Evolutionary conservation across 2,113 vertebrate genomes (phyloP), one percentile per base, ranked within the genome.

Genomic region (Semnopithecus entellus): DNA sequence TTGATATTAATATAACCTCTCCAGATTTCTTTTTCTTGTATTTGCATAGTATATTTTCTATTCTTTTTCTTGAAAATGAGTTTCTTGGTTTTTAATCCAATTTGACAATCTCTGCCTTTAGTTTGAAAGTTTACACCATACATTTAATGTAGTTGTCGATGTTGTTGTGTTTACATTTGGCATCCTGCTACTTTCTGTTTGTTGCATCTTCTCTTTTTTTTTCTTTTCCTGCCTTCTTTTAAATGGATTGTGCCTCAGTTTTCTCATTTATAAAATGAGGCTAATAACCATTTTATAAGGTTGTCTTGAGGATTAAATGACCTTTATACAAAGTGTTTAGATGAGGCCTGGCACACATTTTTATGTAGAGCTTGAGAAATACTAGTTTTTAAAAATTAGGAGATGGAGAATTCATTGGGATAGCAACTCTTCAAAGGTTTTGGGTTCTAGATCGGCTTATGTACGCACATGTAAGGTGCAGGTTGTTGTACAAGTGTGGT

Each of bases 251-350:
- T 83, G 32, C 52, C 23, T 87, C 61, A 79, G 45, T 91, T 90
- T 93, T 78, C 35, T 88, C 22, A 78, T 64, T 92, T n/a, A 61
- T 78, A 83, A 95, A 91, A 66, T 73, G 43, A 80, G 52, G 52
- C 82, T 75, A 90, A 88, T 79, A 66, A 68, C 59, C 48, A 87
- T 95, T 91, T 91, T n/a, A 27, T 88, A 78, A 88, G 32, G 17
- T 88, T 14, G 2, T 72, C 57, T 52, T 59, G 91, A 64, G 22
- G 20, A 57, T 93, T 83, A 95, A 93, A 55, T 90, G 32, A 52
- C 25, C 40, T 50, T 95, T 68, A 45, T 82, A 61, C 22, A 64
- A 68, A 68, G 76, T 79, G 27, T 43, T 83, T 82, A 82, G 35
- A 40, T 91, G 73, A 5, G 85, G 16, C 59, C 23, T 85, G 66